Evolutionary conservation across 1,140 invertebrate genomes (phyloP), one percentile per base, ranked within the genome.

Genomic region (Drosophila albomicans): DNA sequence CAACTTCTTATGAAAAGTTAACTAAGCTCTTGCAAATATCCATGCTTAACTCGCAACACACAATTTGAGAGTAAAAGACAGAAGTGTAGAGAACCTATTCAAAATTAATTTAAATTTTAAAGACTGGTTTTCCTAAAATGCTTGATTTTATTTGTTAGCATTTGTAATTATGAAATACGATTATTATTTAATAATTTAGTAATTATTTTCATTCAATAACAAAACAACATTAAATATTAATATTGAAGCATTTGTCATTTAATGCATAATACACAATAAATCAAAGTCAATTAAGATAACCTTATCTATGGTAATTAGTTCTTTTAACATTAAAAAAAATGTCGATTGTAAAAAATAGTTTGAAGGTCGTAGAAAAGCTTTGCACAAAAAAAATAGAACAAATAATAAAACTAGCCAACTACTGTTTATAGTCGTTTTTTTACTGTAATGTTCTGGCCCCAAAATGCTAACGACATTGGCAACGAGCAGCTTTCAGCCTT

Each of bases 401-500:
- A 25, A 4, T 25, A 25, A 48, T 8, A 25, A 59, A 59, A 58
- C 48, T 56, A 30, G 71, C 56, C 41, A 63, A 7, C 58, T 63
- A 52, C 52, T 67, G 32, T 72, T 68, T 82, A 71, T 82, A 49
- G 49, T 5, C 32, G 15, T 68, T 46, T 67, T 75, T 64, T 52
- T 30, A 25, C 20, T 43, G 41, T 48, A 82, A 70, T 79, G 76
- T 56, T 68, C 32, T 75, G 71, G 71, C 48, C 48, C 57, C 48
- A 61, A 25, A 25, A 71, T 72, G 78, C 79, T 87, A 85, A 85
- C 82, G 84, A 82, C 77, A 82, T 80, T 87, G 84, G 82, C 79
- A 88, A 56, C 79, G 67, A 79, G 54, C 75, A 82, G 63, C n/a
- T 38, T 63, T 63, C 52, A 20, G 52, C 51, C 54, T 57, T 46